Base-by-base conservation (phyloP, 1,140 invertebrate species). In the Ectropis grisescens region DNA sequence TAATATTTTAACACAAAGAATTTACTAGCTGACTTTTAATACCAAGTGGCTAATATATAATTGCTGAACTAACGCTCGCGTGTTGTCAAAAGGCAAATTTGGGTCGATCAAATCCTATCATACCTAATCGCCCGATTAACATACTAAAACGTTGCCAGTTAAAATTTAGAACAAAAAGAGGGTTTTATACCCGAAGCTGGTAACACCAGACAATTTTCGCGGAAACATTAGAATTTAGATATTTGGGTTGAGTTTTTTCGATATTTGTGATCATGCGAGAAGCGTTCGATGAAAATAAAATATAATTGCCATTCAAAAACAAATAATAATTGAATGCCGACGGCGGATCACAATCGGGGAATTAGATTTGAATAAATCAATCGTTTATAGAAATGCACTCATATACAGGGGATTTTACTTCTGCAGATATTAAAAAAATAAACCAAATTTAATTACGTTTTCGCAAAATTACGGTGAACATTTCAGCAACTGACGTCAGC, bases 281-380 rank as follows among this genome's bases (percentile, higher is more conserved):
- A 24, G 32, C 36, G 37, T 53, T 66, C 69, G 61, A 66, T 67
- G 74, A 76, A 76, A 75, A 79, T 79, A 79, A 75, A 76, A 71
- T 78, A 79, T 79, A 79, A 79, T 79, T 79, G 70, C 68, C 55
- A 71, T 69, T 68, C 59, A 71, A 79, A 79, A 79, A 72, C 70
- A 79, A 79, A 79, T 79, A 79, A 65, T 64, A n/a, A n/a, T 72
- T 61, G 34, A 37, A 41, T 37, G 61, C 70, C 74, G 46, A 55
- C 66, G 61, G 70, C 68, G 34, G 48, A 49, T 48, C 48, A 70
- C 64, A 50, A 72, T 75, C 68, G 64, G 66, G 69, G 61, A 55
- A 72, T 72, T 75, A 43, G 58, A 71, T 74, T 79, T 79, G 64
- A 79, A 79, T 79, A 75, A 79, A 79, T 79, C 70, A 69, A 69